Base-by-base conservation (phyloP, 2,888 invertebrate genomes). In the Chydorus sphaericus region DNA sequence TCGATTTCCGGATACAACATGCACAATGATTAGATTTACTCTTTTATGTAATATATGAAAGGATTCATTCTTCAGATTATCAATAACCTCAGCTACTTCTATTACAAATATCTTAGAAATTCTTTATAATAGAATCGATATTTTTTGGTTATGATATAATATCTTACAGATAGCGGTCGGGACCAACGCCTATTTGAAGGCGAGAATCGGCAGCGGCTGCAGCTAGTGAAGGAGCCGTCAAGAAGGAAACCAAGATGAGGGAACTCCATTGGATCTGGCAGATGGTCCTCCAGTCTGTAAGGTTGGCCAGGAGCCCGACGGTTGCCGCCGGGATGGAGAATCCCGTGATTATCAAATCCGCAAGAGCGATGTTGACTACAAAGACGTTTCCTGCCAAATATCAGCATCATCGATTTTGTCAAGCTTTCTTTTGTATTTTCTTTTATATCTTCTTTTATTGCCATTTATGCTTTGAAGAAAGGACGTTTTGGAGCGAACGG, bases 281-380 rank as follows among this genome's bases (percentile, higher is more conserved):
- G 1, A 82, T 77, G 3, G 72, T 69, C 1, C 75, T 63, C 30
- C 55, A 55, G 29, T 73, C 73, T 59, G 79, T 77, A 57, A 74
- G 73, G 57, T 76, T 68, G 0, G 84, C 81, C 16, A 85, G 70
- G 36, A 85, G 75, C 0, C 82, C 79, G 5, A 83, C 78, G 0
- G 80, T 79, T 0, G 82, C 78, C 0, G 79, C 75, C 0, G 85
- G 83, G 62, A 85, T 77, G 37, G 85, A 80, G 11, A 78, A 66
- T 1, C 79, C 77, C 0, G 84, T 82, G 10, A 85, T 75, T 18
- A 85, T 68, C 50, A 85, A 69, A 64, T 86, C 86, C 1, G 83
- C 78, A 54, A 85, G 63, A 0, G 85, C 85, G 26, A 82, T 75
- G 69, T 80, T 81, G 59, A 80, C 82, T 60, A 82, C 70, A 67